Evolutionary conservation across 2,888 invertebrate genomes (phyloP), one percentile per base, ranked within the genome.

Genomic region (Mongoloraphidia duomilia): DNA sequence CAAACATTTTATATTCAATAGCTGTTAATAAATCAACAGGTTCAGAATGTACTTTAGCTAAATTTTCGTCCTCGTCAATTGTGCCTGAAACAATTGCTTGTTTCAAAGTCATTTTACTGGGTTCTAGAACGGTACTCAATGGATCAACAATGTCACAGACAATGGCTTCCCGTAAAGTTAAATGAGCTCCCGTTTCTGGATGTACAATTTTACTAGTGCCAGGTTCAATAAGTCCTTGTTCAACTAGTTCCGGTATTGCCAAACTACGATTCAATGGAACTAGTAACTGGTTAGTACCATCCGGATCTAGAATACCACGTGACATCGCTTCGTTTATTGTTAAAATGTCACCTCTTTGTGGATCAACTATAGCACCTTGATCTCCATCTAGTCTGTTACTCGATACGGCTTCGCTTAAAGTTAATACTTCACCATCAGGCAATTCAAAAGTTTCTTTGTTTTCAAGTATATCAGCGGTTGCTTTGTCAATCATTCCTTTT

Each of bases 71-170:
- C 50, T 77, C 77, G 61, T 89, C 82, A 17, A 91, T 71, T 14
- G 82, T 70, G 42, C 83, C 81, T 50, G 70, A 74, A 53, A 77
- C 74, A 51, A 92, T 79, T 9, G 89, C 90, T 61, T 85, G 81
- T 57, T 80, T 76, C 42, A 96, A 65, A 0, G 87, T 85, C 34
- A 91, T 72, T 53, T 74, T 73, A 53, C 74, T 74, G 37, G 76
- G 78, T 36, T 72, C 70, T 2, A 80, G 79, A 37, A 76, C 71
- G 1, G 75, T 76, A 10, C 90, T 86, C 47, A 82, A 68, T 0
- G 89, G 82, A 71, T 95, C 89, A 45, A 93, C 77, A 57, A 93
- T 83, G 60, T 93, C 92, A 64, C 87, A 88, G 58, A 84, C 77
- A 46, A 94, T 84, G 33, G 93, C 89, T 74, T 92, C 85, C 57